Evolutionary conservation across 1,140 invertebrate genomes (phyloP).

Genomic region (Microplitis mediator): DNA sequence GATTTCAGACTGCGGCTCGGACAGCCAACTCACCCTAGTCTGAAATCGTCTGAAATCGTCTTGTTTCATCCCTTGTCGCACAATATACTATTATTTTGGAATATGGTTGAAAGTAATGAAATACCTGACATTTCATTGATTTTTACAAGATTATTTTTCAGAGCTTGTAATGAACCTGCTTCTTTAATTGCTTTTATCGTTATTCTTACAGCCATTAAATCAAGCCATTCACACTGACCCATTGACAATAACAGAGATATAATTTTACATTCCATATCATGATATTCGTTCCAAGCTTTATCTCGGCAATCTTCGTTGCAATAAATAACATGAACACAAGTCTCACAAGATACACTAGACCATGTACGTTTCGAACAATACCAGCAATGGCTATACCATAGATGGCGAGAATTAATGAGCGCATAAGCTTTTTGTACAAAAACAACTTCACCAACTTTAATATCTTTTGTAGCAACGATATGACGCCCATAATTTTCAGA

Average conservation of each 20-base stretch:
- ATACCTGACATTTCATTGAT: slow-evolving; percentile 52
- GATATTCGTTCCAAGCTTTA: slow-evolving; percentile 68
- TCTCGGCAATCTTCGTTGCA: slow-evolving; percentile 72
- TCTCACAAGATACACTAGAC: slow-evolving; percentile 67
- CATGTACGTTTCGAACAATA: slow-evolving; percentile 71
- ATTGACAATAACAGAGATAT: slow-evolving; percentile 66
- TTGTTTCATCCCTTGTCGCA: too few species aligned
- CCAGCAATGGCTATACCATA: slow-evolving; percentile 71
- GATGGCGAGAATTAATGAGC: slow-evolving; percentile 67
- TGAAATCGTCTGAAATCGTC: too few species aligned
- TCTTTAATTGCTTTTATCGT: slow-evolving; percentile 65
- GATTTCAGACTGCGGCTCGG: too few species aligned
- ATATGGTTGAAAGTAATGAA: not conserved
- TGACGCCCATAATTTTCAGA: slow-evolving; percentile 65
- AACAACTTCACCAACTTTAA: slow-evolving; percentile 74
- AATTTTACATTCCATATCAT: slow-evolving; percentile 72
- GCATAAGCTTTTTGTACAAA: slow-evolving; percentile 78
- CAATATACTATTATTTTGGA: too few species aligned
- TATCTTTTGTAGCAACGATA: slow-evolving; percentile 67
- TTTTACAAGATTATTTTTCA: slow-evolving; percentile 56
- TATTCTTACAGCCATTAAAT: slow-evolving; percentile 69
- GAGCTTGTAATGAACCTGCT: slow-evolving; percentile 56
- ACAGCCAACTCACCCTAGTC: too few species aligned
- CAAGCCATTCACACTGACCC: slow-evolving; percentile 67
- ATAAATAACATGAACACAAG: slow-evolving; percentile 69